A percentile compares a stretch with the other conserved stretches of the same genome.
Evolutionary conservation across 2,797 vertebrate genomes (phyloP).

Genomic region (Syngnathus acus): DNA sequence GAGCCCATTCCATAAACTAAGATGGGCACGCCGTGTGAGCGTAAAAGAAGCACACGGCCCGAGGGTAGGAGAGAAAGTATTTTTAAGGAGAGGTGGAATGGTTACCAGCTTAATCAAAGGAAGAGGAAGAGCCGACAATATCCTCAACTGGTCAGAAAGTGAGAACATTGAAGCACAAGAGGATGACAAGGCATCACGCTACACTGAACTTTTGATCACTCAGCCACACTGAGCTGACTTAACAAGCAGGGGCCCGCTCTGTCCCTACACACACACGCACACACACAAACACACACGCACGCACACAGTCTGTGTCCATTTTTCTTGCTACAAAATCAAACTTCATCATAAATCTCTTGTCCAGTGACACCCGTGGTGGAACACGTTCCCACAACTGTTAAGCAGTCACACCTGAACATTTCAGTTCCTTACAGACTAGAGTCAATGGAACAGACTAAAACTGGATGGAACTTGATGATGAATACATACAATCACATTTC

Average conservation of each 20-base stretch:
- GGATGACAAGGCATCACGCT: conserved; percentile 33
- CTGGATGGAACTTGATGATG: background rate
- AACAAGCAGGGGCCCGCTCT: conserved; percentile 54
- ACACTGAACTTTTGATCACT: conserved; percentile 57
- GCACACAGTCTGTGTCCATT: conserved; percentile 15
- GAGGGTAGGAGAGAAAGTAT: background rate
- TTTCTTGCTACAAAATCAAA: conserved; percentile 28
- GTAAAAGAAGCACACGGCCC: conserved; percentile 6
- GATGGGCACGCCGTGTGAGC: background rate
- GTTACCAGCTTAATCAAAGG: conserved; percentile 1
- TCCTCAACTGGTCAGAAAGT: conserved; percentile 32
- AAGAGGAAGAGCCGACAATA: conserved; percentile 15
- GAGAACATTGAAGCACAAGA: conserved; percentile 40
- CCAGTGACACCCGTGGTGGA: background rate
- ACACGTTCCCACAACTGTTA: background rate
- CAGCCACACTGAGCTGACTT: conserved; percentile 49
- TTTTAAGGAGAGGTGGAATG: conserved; percentile 5
- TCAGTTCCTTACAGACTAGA: background rate
- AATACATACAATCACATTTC: background rate
- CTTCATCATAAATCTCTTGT: background rate
- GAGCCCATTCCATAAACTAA: conserved; percentile 23
- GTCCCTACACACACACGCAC: conserved; percentile 33
- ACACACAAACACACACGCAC: conserved; percentile 24
- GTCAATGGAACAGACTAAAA: background rate
- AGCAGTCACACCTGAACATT: background rate